These are phyloP conservation scores for Eufriesea mexicana DNA, from an alignment of 1,140 invertebrate species.

Conservation along the genomic window DNA sequence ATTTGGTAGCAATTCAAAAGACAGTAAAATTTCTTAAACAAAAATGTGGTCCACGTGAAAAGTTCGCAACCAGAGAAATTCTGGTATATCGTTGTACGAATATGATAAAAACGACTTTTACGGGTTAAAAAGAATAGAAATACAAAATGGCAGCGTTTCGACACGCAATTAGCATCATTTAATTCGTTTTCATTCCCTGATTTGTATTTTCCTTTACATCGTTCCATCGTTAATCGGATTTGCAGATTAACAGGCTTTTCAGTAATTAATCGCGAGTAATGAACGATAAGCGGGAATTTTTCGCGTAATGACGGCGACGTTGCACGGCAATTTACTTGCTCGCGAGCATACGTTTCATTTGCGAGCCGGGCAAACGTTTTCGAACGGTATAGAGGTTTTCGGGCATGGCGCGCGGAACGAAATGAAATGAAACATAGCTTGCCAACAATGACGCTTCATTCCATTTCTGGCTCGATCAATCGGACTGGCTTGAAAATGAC, in stretches of 20 bases:
- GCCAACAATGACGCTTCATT: background rate
- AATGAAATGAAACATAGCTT: conserved; percentile 9
- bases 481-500: background rate
- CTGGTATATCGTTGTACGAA: too few species aligned
- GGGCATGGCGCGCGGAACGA: background rate
- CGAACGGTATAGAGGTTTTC: conserved; percentile 1
- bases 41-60: too few species aligned
- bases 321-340: background rate
- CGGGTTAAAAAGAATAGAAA: too few species aligned
- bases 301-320: too few species aligned
- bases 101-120: too few species aligned
- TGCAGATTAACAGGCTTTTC: background rate
- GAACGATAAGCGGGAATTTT: background rate
- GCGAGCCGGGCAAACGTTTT: background rate
- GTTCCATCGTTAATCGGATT: background rate
- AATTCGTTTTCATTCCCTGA: too few species aligned
- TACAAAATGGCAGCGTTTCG: too few species aligned
- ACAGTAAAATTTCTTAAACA: too few species aligned
- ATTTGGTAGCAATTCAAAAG: too few species aligned
- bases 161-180: too few species aligned
- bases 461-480: conserved; percentile 3
- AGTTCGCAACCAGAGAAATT: too few species aligned
- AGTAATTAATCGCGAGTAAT: background rate
- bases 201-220: background rate
- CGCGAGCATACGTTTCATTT: background rate